Evolutionary conservation across 2,797 vertebrate species (phyloP).

Genomic region (Falco rusticolus): DNA sequence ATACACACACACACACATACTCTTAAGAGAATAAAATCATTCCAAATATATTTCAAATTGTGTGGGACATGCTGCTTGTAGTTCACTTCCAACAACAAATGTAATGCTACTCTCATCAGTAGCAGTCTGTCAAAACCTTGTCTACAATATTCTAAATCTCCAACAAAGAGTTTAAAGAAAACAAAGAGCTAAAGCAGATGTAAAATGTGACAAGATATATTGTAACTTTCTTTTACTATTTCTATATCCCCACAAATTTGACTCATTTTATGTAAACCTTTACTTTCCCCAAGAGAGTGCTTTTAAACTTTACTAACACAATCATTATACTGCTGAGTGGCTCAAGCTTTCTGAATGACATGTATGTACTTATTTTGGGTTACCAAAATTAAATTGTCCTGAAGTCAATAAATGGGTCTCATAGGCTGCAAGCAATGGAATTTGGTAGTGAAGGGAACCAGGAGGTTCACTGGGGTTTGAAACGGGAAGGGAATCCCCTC

Average conservation of each 20-base stretch:
- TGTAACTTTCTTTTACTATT: neutral
- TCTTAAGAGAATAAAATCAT: constrained; percentile 15
- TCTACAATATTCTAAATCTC: constrained; percentile 5
- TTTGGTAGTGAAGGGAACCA: neutral
- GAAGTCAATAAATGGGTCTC: neutral
- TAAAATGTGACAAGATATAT: neutral
- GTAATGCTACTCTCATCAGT: neutral
- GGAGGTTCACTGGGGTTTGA: neutral
- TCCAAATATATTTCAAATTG: constrained; percentile 36
- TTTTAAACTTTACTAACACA: neutral
- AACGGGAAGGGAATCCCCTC: neutral
- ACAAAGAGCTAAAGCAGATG: constrained; percentile 32
- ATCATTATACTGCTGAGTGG: neutral
- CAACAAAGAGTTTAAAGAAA: neutral
- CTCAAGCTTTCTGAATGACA: neutral
- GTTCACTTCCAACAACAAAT: constrained; percentile 32
- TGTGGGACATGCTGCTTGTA: neutral
- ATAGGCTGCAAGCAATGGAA: fast-evolving
- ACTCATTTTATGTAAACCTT: neutral
- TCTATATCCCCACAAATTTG: neutral
- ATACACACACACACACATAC: neutral
- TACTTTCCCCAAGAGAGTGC: neutral
- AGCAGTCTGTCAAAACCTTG: constrained; percentile 24
- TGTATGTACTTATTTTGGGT: neutral
- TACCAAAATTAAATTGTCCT: neutral